These are phyloP conservation scores for Nymphalis io DNA, from an alignment of 1,140 invertebrate species.

Conservation along the genomic window DNA sequence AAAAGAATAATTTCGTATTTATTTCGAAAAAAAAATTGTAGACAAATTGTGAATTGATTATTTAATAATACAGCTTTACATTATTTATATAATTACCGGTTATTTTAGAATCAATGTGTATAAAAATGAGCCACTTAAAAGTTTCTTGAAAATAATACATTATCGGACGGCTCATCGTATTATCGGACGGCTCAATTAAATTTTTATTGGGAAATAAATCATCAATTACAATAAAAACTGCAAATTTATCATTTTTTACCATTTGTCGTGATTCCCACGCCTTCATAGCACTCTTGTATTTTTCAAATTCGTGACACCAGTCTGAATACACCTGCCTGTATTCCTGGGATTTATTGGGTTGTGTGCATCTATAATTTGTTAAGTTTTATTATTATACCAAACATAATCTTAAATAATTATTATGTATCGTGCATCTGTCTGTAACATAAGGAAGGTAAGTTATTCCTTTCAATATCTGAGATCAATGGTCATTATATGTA, in stretches of 20 bases:
- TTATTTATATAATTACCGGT: not conserved
- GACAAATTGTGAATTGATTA: not conserved
- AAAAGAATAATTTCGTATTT: no score
- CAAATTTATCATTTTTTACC: conserved; percentile 74
- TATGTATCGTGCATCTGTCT: no score
- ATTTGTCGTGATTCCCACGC: conserved; percentile 88
- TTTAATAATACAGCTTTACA: not conserved
- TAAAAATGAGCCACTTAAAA: conserved; percentile 1
- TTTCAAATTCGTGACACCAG: conserved; percentile 91
- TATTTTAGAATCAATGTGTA: not conserved
- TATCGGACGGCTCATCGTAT: not conserved
- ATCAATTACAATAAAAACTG: conserved; percentile 9
- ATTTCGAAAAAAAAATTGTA: not conserved
- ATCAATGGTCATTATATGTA: no score
- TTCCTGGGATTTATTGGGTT: conserved; percentile 85
- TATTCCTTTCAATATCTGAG: no score
- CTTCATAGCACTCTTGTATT: conserved; percentile 89
- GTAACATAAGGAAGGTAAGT: no score
- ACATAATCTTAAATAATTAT: no score
- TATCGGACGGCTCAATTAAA: not conserved
- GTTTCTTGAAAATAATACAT: not conserved
- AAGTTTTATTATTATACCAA: conserved; percentile 4
- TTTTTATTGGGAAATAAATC: not conserved
- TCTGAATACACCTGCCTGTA: conserved; percentile 89
- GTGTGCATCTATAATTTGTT: conserved; percentile 81